Conservation (phyloP, 2,888 invertebrate genomes). For the Pelosia muscerda region DNA sequence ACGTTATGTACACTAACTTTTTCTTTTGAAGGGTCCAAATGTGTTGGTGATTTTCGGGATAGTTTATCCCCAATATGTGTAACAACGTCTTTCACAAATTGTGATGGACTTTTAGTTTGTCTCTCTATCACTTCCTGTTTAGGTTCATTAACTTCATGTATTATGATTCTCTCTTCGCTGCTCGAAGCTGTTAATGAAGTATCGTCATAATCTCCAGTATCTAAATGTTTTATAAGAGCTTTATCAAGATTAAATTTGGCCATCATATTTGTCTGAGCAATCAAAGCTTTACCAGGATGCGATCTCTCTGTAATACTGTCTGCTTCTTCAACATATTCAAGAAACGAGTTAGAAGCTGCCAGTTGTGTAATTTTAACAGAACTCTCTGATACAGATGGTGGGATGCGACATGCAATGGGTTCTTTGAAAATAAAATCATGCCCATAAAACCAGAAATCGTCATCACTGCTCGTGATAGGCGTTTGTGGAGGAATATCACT, state of each 20-base stretch:
- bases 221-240: slow-evolving; percentile 75
- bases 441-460: slow-evolving; percentile 79
- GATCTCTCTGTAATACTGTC: slow-evolving; percentile 75
- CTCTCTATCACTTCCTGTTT: slow-evolving; percentile 53
- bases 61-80: slow-evolving; percentile 68
- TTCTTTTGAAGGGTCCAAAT: slow-evolving; percentile 54
- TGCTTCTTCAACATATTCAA: slow-evolving; percentile 75
- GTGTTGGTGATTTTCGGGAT: slow-evolving; percentile 54
- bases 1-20: slow-evolving; percentile 73
- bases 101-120: slow-evolving; percentile 67
- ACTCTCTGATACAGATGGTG: slow-evolving; percentile 75
- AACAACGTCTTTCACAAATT: slow-evolving; percentile 67
- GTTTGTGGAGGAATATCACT: slow-evolving; percentile 76
- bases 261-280: slow-evolving; percentile 81
- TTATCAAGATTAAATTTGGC: slow-evolving; percentile 79
- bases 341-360: slow-evolving; percentile 75
- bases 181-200: slow-evolving; percentile 79
- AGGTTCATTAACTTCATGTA: slow-evolving; percentile 60
- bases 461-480: slow-evolving; percentile 79
- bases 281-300: slow-evolving; percentile 71
- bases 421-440: slow-evolving; percentile 80
- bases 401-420: slow-evolving; percentile 75
- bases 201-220: slow-evolving; percentile 77
- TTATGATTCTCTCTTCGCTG: slow-evolving; percentile 74
- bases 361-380: slow-evolving; percentile 73